Base-by-base conservation (phyloP, 2,113 vertebrate genomes). In the Zapus hudsonius region DNA sequence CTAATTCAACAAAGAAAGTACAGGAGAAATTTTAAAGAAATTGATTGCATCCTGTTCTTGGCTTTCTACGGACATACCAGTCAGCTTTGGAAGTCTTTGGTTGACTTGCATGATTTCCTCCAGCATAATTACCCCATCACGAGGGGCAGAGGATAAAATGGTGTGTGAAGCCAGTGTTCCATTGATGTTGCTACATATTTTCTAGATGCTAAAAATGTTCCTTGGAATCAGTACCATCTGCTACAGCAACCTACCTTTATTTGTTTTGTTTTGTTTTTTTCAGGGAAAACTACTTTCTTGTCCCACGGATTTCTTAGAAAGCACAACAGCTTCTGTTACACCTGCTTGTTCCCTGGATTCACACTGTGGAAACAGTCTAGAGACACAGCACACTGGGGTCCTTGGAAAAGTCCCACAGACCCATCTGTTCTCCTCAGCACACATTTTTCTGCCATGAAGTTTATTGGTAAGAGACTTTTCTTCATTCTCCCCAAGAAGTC, bases 131-230 rank as follows among this genome's bases (percentile, higher is more conserved):
- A 84, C 42, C 52, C 1, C 20, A 13, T 2, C 31, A 74, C 12
- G 38, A 25, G 20, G 10, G 80, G 22, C 17, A 27, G 73, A 75
- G 75, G 31, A 22, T 64, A 64, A 81, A 25, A 40, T 47, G 4
- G 13, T 69, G 7, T 1, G 31, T 55, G 15, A 9, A 80, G 64
- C 64, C 15, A 59, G 31, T 52, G 10, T 61, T 85, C 44, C 36
- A 27, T 75, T 70, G 75, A 52, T 63, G 76, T 12, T 44, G 20
- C 61, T 67, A 29, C 22, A 70, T 27, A 23, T 70, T 75, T 70
- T 81, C 61, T 88, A 72, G 73, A 80, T 75, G 40, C 42, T 86
- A 40, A 47, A 70, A 63, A 59, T 52, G 57, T 29, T 92, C 44
- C 57, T 52, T 61, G 57, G n/a, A 40, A 31, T 40, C 25, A 78